A percentile compares a stretch with the other conserved stretches of the same genome.
phyloP scores from a whole-genome alignment of 2,113 vertebrate species.

The Pycnonotus jocosus region DNA sequence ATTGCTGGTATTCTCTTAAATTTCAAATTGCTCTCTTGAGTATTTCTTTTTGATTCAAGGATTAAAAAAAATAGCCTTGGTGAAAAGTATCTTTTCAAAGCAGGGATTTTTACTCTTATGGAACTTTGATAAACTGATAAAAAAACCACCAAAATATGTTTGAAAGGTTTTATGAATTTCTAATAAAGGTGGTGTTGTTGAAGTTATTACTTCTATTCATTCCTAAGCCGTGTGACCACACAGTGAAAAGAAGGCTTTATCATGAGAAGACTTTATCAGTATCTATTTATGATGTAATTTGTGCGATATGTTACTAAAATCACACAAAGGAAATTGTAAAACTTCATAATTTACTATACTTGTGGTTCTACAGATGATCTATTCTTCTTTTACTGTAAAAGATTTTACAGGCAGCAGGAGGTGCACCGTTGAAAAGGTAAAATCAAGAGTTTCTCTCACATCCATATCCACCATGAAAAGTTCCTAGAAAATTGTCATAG shows the following conservation, averaged over 20 bases:
- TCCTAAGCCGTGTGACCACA: neutral
- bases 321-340: neutral
- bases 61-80: neutral
- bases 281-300: neutral
- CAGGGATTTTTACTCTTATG: neutral
- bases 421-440: neutral
- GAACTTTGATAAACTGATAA: neutral
- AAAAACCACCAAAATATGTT: neutral
- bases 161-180: neutral
- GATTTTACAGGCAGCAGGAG: neutral
- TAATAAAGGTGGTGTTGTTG: neutral
- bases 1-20: neutral
- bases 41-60: neutral
- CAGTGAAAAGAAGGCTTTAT: neutral
- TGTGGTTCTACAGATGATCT: neutral
- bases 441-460: neutral
- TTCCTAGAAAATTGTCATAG: neutral
- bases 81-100: neutral
- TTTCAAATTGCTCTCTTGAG: neutral
- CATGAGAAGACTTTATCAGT: neutral
- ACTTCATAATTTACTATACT: neutral
- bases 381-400: neutral
- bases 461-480: neutral
- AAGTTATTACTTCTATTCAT: neutral
- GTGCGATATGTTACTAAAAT: neutral